Conservation (phyloP, 2,888 invertebrate species). For the Helleia helle region DNA sequence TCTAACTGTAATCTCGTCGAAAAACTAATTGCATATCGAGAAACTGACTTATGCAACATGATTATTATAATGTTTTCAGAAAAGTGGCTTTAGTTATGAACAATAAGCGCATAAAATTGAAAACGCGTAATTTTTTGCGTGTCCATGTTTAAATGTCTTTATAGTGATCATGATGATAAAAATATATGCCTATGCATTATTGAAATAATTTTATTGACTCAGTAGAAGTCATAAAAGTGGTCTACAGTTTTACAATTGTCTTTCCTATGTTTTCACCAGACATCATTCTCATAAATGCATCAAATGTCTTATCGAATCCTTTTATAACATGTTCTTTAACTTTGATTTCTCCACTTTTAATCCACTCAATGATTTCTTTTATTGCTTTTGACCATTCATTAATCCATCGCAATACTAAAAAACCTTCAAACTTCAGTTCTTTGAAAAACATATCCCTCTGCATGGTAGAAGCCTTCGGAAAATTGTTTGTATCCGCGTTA, state of each 20-base stretch:
- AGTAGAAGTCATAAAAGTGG: too few relatives aligned
- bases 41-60: too few relatives aligned
- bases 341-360: slow-evolving; percentile 76
- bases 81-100: too few relatives aligned
- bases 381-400: slow-evolving; percentile 74
- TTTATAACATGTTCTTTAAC: slow-evolving; percentile 77
- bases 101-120: too few relatives aligned
- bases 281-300: slow-evolving; percentile 77
- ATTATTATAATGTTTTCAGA: too few relatives aligned
- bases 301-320: slow-evolving; percentile 79
- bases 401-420: slow-evolving; percentile 62
- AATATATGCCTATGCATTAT: too few relatives aligned
- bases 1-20: too few relatives aligned
- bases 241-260: slow-evolving; percentile 75
- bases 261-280: slow-evolving; percentile 79
- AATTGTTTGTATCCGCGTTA: slow-evolving; percentile 30
- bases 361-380: slow-evolving; percentile 71
- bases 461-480: slow-evolving; percentile 47
- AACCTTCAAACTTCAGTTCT: slow-evolving; percentile 77
- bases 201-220: too few relatives aligned
- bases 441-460: slow-evolving; percentile 71
- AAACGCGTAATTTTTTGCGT: too few relatives aligned
- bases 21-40: too few relatives aligned
- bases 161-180: too few relatives aligned
- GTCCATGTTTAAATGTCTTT: too few relatives aligned